These are phyloP conservation scores for Batillaria attramentaria DNA, from an alignment of 1,140 invertebrate genomes.

Conservation along the genomic window DNA sequence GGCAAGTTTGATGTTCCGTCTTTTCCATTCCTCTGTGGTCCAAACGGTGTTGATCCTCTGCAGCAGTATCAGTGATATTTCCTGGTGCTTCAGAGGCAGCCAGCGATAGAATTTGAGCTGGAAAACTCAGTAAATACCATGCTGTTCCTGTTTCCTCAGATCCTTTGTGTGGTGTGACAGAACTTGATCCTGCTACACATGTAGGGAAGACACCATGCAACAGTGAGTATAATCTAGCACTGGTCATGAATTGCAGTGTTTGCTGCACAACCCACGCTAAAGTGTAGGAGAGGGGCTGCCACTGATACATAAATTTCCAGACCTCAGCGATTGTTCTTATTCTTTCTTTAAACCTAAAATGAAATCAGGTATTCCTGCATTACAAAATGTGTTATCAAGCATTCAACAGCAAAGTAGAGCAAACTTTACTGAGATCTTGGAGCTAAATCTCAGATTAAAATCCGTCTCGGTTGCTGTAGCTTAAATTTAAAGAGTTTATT, in stretches of 20 bases:
- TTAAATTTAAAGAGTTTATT: not conserved
- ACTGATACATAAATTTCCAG: slow-evolving; percentile 18
- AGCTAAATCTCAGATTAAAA: not conserved
- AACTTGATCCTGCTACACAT: slow-evolving; percentile 86
- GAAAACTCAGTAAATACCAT: too few relatives aligned
- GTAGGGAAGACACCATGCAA: slow-evolving; percentile 90
- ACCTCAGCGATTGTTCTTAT: not conserved
- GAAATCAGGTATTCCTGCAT: not conserved
- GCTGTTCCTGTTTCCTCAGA: slow-evolving; percentile 62
- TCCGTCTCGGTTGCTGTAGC: not conserved
- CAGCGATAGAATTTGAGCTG: too few relatives aligned
- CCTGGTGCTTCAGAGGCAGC: too few relatives aligned
- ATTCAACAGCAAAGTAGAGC: not conserved
- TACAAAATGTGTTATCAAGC: not conserved
- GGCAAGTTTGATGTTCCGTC: too few relatives aligned
- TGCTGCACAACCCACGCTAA: too few relatives aligned
- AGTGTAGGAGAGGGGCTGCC: too few relatives aligned
- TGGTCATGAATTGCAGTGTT: too few relatives aligned
- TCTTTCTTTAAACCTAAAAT: not conserved
- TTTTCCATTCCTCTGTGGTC: not conserved
- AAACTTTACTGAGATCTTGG: not conserved
- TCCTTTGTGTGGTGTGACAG: slow-evolving; percentile 63
- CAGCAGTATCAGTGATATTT: too few relatives aligned
- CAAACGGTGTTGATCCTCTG: too few relatives aligned
- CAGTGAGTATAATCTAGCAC: slow-evolving; percentile 80